These are phyloP conservation scores for Heloderma charlesbogerti DNA, from an alignment of 2,113 vertebrate species.

Conservation along the genomic window DNA sequence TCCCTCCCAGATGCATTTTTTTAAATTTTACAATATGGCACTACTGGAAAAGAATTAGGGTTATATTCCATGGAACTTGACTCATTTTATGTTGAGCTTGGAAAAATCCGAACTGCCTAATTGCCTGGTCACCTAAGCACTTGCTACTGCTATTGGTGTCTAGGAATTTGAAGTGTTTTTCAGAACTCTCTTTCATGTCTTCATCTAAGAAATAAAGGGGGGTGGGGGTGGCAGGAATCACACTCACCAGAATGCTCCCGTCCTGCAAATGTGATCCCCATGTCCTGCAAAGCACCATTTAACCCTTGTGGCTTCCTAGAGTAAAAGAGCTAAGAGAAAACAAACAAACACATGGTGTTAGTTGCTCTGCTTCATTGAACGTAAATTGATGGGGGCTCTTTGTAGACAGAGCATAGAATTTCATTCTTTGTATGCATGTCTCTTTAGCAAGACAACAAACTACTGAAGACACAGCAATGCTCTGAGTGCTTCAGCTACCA, in stretches of 20 bases:
- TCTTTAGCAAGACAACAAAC: background rate
- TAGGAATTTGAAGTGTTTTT: background rate
- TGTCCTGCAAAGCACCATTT: constrained; percentile 91
- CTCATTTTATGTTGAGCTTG: background rate
- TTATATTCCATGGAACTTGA: background rate
- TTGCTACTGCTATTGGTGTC: too few species aligned
- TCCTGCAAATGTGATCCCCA: constrained; percentile 92
- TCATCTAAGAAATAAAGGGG: background rate
- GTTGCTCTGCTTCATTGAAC: background rate
- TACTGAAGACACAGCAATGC: too few species aligned
- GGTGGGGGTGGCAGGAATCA: background rate
- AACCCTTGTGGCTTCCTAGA: constrained; percentile 92
- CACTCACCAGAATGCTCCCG: constrained; percentile 92
- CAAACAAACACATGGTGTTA: constrained; percentile 6
- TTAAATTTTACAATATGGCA: background rate
- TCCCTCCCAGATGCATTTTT: background rate
- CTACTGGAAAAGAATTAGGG: background rate
- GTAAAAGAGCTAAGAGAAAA: constrained; percentile 86
- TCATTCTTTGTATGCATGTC: background rate
- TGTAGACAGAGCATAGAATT: too few species aligned
- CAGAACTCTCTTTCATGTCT: background rate
- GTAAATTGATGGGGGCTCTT: background rate
- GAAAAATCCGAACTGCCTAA: too few species aligned
- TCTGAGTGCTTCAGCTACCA: background rate
- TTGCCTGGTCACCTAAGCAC: background rate